phyloP scores from a whole-genome alignment of 2,888 invertebrate genomes.

The Aplocera efformata region DNA sequence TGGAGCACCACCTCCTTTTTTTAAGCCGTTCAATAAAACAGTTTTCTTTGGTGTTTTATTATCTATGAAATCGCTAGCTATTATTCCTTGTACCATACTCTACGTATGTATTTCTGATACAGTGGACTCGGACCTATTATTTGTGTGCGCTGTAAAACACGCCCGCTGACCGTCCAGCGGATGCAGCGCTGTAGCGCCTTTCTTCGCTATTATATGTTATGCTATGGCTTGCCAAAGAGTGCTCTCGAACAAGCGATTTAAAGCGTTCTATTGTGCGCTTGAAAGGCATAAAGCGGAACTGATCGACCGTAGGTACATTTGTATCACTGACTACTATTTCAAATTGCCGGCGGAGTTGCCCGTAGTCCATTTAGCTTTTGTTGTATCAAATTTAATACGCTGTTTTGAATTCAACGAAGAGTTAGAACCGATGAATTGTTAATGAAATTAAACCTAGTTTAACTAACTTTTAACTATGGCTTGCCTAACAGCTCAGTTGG shows the following conservation, averaged over 20 bases:
- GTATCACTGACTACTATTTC: conserved; percentile 27
- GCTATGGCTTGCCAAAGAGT: conserved; percentile 11
- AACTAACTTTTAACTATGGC: no score
- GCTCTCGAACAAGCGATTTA: conserved; percentile 18
- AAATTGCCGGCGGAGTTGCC: conserved; percentile 8
- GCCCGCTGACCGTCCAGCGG: conserved; percentile 40
- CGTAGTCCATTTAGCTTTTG: no score
- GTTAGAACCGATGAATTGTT: no score
- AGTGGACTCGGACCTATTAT: conserved; percentile 56
- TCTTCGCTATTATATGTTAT: conserved; percentile 24
- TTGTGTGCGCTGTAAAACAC: conserved; percentile 56
- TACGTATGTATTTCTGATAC: conserved; percentile 67
- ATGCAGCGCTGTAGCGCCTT: conserved; percentile 25
- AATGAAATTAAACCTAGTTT: no score
- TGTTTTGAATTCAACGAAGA: no score
- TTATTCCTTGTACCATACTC: conserved; percentile 19
- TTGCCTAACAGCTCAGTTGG: no score
- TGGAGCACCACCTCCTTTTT: no score
- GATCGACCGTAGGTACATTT: conserved; percentile 3
- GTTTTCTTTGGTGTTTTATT: no score
- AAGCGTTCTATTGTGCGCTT: conserved; percentile 21
- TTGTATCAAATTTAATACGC: no score
- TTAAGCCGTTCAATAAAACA: no score
- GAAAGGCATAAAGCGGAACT: background rate
- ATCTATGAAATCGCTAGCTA: no score